These are phyloP conservation scores for Malthinus seriepunctatus DNA, from an alignment of 2,888 invertebrate species.

Conservation along the genomic window DNA sequence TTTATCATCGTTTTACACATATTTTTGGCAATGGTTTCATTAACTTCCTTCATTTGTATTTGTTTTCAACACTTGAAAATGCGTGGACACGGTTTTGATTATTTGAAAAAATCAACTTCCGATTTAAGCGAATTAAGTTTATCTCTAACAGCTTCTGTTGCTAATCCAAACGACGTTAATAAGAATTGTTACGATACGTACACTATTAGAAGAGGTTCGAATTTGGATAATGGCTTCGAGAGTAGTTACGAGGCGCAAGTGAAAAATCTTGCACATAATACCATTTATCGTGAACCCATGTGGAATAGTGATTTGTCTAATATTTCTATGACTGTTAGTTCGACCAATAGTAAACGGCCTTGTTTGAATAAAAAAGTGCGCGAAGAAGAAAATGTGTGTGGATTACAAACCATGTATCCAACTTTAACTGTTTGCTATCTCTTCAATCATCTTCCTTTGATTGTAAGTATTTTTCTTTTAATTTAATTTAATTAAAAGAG, in stretches of 20 bases:
- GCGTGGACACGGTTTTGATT: constrained; percentile 46
- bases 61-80: constrained; percentile 46
- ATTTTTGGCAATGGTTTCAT: constrained; percentile 55
- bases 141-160: constrained; percentile 34
- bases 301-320: constrained; percentile 57
- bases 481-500: background rate
- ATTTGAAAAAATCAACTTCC: constrained; percentile 51
- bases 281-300: constrained; percentile 33
- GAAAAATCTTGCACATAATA: constrained; percentile 25
- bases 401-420: constrained; percentile 56
- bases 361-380: constrained; percentile 52
- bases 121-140: constrained; percentile 51
- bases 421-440: constrained; percentile 62
- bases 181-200: constrained; percentile 50
- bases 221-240: constrained; percentile 20
- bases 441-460: constrained; percentile 62
- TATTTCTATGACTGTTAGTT: constrained; percentile 59
- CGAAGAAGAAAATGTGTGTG: constrained; percentile 47
- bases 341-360: constrained; percentile 59
- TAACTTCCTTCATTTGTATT: constrained; percentile 53
- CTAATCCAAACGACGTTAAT: constrained; percentile 37
- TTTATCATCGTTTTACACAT: constrained; percentile 59
- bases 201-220: constrained; percentile 40
- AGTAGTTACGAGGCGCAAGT: constrained; percentile 31
- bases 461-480: constrained; percentile 56